These are phyloP conservation scores for Drosophila lacertosa DNA, from an alignment of 1,140 invertebrate genomes.

Conservation along the genomic window DNA sequence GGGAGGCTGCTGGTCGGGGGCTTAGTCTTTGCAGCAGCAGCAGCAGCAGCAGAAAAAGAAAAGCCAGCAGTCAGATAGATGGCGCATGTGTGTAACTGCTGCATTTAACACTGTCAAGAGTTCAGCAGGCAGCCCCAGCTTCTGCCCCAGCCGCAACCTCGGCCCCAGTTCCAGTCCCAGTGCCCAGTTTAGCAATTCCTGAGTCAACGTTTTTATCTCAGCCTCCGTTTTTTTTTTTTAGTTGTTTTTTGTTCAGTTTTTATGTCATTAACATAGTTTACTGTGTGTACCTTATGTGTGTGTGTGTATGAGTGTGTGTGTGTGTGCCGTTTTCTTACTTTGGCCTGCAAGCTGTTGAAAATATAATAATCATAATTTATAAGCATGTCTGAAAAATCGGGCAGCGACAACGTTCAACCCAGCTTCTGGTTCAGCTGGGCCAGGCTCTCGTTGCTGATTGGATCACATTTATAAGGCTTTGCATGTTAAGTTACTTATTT, in stretches of 20 bases:
- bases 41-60: background rate
- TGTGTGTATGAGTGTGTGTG: conserved; percentile 8
- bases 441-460: conserved; percentile 42
- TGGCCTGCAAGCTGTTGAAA: conserved; percentile 64
- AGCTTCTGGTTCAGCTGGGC: conserved; percentile 4
- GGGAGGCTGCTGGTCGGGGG: background rate
- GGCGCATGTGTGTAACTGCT: conserved; percentile 72
- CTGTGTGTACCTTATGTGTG: conserved; percentile 1
- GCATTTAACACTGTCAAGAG: conserved; percentile 79
- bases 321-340: conserved; percentile 39
- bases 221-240: conserved; percentile 47
- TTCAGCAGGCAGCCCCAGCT: conserved; percentile 46
- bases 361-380: conserved; percentile 74
- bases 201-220: conserved; percentile 40
- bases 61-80: conserved; percentile 21
- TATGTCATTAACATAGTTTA: conserved; percentile 78
- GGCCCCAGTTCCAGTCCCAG: conserved; percentile 16
- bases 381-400: conserved; percentile 55
- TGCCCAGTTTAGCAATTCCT: conserved; percentile 46
- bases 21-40: conserved; percentile 20
- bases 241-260: conserved; percentile 60
- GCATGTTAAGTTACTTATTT: conserved; percentile 34
- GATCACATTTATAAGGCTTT: conserved; percentile 62
- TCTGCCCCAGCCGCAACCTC: conserved; percentile 16
- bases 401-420: conserved; percentile 26